Percentiles rank a stretch among this genome's conserved stretches.
phyloP scores from a whole-genome alignment of 2,888 invertebrate species.

The Agrotis exclamationis region DNA sequence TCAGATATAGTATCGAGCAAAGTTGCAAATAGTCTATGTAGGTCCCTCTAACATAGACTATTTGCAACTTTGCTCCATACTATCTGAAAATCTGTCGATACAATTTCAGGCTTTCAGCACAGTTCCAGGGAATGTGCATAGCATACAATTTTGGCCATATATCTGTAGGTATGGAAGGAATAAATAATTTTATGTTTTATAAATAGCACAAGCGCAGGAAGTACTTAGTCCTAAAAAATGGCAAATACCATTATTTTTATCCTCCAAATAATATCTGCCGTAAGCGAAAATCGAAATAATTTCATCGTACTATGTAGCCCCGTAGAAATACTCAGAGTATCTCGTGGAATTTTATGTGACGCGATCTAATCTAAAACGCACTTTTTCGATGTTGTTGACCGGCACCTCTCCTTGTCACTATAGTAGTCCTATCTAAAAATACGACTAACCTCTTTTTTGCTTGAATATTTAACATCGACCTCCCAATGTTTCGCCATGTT shows the following conservation, averaged over 20 bases:
- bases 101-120: not conserved
- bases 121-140: slow-evolving; percentile 11
- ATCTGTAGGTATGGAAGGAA: no score
- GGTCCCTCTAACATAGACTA: no score
- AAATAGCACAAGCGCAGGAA: no score
- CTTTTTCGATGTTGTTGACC: slow-evolving; percentile 55
- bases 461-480: slow-evolving; percentile 60
- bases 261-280: no score
- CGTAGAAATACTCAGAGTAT: not conserved
- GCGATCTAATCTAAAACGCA: slow-evolving; percentile 49
- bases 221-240: no score
- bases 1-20: not conserved
- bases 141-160: not conserved
- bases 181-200: no score
- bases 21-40: no score
- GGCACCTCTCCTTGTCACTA: slow-evolving; percentile 32
- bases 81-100: slow-evolving; percentile 15
- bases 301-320: not conserved
- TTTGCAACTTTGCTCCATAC: no score
- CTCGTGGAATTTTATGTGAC: slow-evolving; percentile 4
- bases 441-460: slow-evolving; percentile 56
- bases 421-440: slow-evolving; percentile 53
- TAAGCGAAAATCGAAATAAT: no score
- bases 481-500: slow-evolving; percentile 44
- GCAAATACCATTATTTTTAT: no score